phyloP scores from a whole-genome alignment of 2,113 vertebrate genomes.

The Indicator indicator region DNA sequence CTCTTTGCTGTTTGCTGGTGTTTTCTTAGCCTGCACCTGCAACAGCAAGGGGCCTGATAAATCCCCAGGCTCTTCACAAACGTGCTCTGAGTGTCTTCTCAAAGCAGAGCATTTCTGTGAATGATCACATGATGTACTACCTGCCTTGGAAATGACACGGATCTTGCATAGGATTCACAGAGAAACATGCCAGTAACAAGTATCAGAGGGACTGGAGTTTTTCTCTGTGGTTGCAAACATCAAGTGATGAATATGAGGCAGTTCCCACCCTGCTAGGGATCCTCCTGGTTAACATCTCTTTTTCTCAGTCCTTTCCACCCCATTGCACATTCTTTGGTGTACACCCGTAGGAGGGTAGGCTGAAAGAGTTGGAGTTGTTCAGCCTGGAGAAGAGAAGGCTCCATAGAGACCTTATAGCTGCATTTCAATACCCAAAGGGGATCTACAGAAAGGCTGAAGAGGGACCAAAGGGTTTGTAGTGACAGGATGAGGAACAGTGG shows the following conservation, averaged over 20 bases:
- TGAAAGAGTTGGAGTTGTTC: too few species aligned
- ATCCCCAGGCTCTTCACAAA: not conserved
- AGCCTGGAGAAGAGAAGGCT: too few species aligned
- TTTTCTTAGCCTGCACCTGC: not conserved
- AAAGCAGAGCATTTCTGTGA: not conserved
- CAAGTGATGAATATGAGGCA: not conserved
- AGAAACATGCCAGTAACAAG: not conserved
- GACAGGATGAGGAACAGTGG: too few species aligned
- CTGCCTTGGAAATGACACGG: not conserved
- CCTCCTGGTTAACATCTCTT: not conserved
- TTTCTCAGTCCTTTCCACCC: not conserved
- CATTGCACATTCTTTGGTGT: not conserved
- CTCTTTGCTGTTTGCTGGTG: not conserved
- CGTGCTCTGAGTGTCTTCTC: not conserved
- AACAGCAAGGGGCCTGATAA: not conserved
- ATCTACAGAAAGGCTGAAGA: too few species aligned
- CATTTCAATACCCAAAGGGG: too few species aligned
- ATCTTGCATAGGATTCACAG: not conserved
- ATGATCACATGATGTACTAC: accelerated
- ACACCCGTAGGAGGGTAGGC: not conserved
- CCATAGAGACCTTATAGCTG: too few species aligned
- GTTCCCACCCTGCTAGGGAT: accelerated
- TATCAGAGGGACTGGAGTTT: not conserved
- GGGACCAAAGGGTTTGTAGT: too few species aligned
- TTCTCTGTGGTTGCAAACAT: not conserved